Evolutionary conservation across 1,140 invertebrate genomes (phyloP).

Genomic region (Lepidurus packardi): DNA sequence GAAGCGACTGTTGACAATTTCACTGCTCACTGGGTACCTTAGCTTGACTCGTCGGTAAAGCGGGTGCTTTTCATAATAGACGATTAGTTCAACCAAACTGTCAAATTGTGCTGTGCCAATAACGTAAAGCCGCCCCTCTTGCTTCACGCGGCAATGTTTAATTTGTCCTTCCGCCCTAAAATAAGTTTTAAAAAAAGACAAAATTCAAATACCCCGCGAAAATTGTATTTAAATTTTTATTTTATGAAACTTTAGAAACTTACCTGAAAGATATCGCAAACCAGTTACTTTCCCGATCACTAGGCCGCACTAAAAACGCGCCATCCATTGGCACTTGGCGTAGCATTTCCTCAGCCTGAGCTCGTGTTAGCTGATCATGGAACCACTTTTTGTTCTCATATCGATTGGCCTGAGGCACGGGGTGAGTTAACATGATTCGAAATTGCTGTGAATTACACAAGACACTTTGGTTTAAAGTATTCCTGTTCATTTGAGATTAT

Average conservation of each 20-base stretch:
- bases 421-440: conserved; percentile 75
- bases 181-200: conserved; percentile 39
- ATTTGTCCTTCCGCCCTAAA: conserved; percentile 82
- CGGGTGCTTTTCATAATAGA: conserved; percentile 82
- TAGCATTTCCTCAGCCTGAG: conserved; percentile 79
- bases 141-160: conserved; percentile 88
- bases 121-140: conserved; percentile 81
- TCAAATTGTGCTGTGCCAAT: conserved; percentile 89
- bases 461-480: background rate
- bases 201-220: conserved; percentile 6
- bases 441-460: conserved; percentile 58
- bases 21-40: conserved; percentile 76
- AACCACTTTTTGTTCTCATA: conserved; percentile 94
- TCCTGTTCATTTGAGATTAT: no score
- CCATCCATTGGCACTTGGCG: conserved; percentile 76
- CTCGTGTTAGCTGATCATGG: conserved; percentile 69
- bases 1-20: conserved; percentile 59
- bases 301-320: conserved; percentile 83
- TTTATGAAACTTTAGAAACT: conserved; percentile 34
- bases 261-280: conserved; percentile 94
- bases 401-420: conserved; percentile 89
- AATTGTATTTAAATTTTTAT: background rate
- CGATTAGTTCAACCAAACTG: conserved; percentile 84
- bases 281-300: conserved; percentile 72
- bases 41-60: conserved; percentile 85